Base-by-base conservation (phyloP, 2,888 invertebrate species). In the Hoplodrina ambigua region DNA sequence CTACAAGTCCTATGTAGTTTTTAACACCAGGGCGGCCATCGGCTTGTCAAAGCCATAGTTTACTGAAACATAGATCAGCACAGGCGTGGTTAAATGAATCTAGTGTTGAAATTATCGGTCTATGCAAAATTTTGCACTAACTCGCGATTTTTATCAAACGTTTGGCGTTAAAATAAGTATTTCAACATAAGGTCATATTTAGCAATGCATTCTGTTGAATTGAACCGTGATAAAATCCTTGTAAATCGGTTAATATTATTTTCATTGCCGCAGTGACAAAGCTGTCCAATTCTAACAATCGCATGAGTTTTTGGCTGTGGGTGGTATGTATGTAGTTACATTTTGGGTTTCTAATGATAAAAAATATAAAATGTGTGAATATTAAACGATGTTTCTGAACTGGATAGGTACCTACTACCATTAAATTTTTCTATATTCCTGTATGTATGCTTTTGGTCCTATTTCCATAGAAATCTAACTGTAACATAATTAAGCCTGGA, bases 121-220 rank as follows among this genome's bases (percentile, higher is more conserved):
- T 55, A 8, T 59, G 30, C 13, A 25, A 50, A 57, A 20, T 56
- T 25, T 30, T 52, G 15, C 33, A 62, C 10, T n/a, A 68, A 60
- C 17, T 33, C 56, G 46, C 33, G n/a, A 2, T 25, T 55, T 13
- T 4, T 2, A 44, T 20, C 10, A 33, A 69, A 10, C 15, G 20
- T 30, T 44, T 37, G 8, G n/a, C 46, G 7, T 17, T 46, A 46
- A 37, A 49, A 69, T 70, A 61, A 30, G 30, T 11, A 44, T 61
- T 50, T 17, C n/a, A 44, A 30, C 17, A 25, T 17, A 63, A 63
- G 60, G 60, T 81, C 68, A 62, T 33, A 59, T 62, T 59, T 44
- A n/a, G 65, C 57, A 78, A 74, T 54, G n/a, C 33, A 67, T 60
- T 64, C 13, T 50, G 56, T n/a, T 72, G n/a, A 52, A 58, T n/a